These are phyloP conservation scores for Mythimna impura DNA, from an alignment of 2,888 invertebrate genomes.

Conservation along the genomic window DNA sequence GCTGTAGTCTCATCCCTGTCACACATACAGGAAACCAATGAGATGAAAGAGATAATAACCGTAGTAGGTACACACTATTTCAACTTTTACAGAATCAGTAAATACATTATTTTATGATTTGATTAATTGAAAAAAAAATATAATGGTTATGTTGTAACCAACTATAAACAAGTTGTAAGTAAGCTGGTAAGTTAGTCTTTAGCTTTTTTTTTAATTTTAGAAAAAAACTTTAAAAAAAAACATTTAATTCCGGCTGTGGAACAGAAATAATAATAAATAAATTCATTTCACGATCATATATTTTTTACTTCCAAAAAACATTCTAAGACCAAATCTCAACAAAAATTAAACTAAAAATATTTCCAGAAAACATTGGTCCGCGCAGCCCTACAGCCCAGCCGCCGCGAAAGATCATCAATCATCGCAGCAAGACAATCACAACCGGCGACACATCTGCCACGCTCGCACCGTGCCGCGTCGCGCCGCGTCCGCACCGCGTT, in stretches of 20 bases:
- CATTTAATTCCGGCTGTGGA: too few species aligned
- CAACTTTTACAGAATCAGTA: neutral
- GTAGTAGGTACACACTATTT: too few species aligned
- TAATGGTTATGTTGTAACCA: too few species aligned
- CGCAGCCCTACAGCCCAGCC: constrained; percentile 82
- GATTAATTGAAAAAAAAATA: too few species aligned
- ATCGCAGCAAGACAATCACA: constrained; percentile 90
- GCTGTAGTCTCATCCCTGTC: neutral
- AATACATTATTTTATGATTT: too few species aligned
- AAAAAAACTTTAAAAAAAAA: too few species aligned
- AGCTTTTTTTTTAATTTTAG: too few species aligned
- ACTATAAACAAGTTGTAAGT: too few species aligned
- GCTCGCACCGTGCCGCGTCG: constrained; percentile 62
- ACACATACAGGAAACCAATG: neutral
- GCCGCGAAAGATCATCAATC: constrained; percentile 89
- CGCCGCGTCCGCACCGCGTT: constrained; percentile 45
- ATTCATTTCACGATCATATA: too few species aligned
- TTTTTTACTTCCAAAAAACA: neutral
- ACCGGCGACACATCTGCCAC: constrained; percentile 90
- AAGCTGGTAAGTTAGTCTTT: too few species aligned
- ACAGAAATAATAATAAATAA: too few species aligned
- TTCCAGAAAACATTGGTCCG: neutral
- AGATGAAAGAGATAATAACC: neutral
- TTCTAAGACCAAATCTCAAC: neutral
- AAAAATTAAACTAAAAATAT: constrained; percentile 9